phyloP scores from a whole-genome alignment of 2,797 vertebrate species.

The Graptemys geographica region DNA sequence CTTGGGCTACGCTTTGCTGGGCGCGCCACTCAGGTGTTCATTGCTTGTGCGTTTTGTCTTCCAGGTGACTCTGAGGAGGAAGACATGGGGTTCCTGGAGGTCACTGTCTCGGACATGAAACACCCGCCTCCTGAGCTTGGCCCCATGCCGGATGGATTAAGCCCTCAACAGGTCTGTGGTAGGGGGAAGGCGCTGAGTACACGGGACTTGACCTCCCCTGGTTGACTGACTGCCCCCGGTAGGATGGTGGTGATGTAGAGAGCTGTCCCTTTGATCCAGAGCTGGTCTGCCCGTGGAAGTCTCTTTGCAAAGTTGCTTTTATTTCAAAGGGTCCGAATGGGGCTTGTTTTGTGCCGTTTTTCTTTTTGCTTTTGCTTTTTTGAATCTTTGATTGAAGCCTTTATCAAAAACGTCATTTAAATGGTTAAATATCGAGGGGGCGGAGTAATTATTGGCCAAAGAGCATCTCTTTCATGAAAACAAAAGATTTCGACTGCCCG shows the following conservation, averaged over 20 bases:
- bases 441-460: neutral
- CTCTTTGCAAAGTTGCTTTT: neutral
- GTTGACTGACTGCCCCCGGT: neutral
- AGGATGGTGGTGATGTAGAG: neutral
- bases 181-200: fast-evolving
- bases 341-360: neutral
- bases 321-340: neutral
- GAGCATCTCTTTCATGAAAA: neutral
- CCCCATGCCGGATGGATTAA: conserved; percentile 91
- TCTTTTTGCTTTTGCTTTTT: no score
- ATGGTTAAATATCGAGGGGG: neutral
- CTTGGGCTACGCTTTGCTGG: neutral
- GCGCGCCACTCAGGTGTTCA: no score
- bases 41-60: neutral
- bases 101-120: conserved; percentile 85
- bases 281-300: neutral
- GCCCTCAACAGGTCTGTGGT: conserved; percentile 88
- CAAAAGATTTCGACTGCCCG: neutral
- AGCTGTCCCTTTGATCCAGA: neutral
- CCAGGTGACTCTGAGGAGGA: conserved; percentile 84
- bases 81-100: conserved; percentile 82
- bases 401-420: neutral
- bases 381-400: neutral
- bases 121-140: conserved; percentile 88
- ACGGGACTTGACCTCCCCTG: neutral